Evolutionary conservation across 2,888 invertebrate genomes (phyloP).

Genomic region (Athalia rosae): DNA sequence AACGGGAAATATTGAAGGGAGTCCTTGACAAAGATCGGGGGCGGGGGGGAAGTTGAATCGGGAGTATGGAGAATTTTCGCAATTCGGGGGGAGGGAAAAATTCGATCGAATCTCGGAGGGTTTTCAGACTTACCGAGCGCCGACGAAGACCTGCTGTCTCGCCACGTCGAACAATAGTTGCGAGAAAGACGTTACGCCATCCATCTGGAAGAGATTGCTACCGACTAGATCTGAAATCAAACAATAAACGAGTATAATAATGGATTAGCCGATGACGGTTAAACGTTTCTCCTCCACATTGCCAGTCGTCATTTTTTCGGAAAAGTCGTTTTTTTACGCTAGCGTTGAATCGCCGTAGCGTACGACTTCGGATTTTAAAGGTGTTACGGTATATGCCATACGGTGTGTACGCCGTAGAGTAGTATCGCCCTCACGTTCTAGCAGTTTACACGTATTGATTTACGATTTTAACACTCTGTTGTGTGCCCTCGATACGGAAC

Average conservation of each 20-base stretch:
- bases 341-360: constrained; percentile 24
- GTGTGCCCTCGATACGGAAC: not conserved
- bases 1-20: not conserved
- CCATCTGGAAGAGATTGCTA: constrained; percentile 78
- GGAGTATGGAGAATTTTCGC: not conserved
- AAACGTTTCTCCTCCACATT: too few relatives aligned
- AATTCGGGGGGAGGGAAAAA: not conserved
- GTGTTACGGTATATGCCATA: not conserved
- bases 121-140: constrained; percentile 84
- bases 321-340: not conserved
- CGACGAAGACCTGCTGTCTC: constrained; percentile 91
- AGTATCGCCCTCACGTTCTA: constrained; percentile 37
- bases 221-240: constrained; percentile 80
- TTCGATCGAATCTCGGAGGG: not conserved
- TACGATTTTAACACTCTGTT: constrained; percentile 24
- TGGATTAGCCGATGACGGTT: not conserved
- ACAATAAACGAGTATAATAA: constrained; percentile 46
- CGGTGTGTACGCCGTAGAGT: not conserved
- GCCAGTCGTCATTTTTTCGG: too few relatives aligned
- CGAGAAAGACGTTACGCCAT: constrained; percentile 85
- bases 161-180: constrained; percentile 91
- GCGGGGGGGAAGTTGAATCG: not conserved
- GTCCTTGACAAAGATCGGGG: not conserved
- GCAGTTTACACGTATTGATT: constrained; percentile 37
- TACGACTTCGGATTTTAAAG: not conserved